Base-by-base conservation (phyloP, 2,113 vertebrate species). In the Spea bombifrons region DNA sequence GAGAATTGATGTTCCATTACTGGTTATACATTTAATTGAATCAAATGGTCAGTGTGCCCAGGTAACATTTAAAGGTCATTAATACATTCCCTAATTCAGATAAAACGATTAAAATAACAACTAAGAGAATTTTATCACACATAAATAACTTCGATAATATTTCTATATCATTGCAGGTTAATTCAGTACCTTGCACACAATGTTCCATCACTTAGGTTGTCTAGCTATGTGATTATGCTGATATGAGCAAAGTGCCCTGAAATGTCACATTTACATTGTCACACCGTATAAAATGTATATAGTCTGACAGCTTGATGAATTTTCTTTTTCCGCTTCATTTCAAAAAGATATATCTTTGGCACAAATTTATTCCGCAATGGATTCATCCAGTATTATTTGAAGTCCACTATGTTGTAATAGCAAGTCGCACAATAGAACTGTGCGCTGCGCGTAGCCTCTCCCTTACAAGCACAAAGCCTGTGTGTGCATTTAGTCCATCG, bases 201-300 rank as follows among this genome's bases (percentile, higher is more conserved):
- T 50, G 16, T 73, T 68, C 43, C 66, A 73, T 78, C 30, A 64
- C 55, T 55, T 49, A 46, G 12, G 44, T 73, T 67, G 63, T 73
- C 63, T 66, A n/a, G 64, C 66, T 30, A 61, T 80, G 30, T 67
- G 46, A 74, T 80, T 74, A 53, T 66, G 13, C 70, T 66, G 70
- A 79, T 79, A 66, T 65, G 64, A 16, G 72, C 72, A 73, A 73
- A 80, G 71, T 74, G 64, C 53, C 52, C 77, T 47, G 47, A 80
- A 80, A 68, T 73, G 71, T 80, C 64, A 68, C 78, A 74, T 68
- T 73, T 80, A 73, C 71, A 80, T 80, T 80, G 65, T 80, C 66
- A 57, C 49, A 30, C 44, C 13, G 43, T 67, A 30, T 52, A 48
- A 72, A 73, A 73, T 55, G 78, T 80, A 65, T 80, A 80, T 61